Evolutionary conservation across 2,113 vertebrate genomes (phyloP), one percentile per base, ranked within the genome.

Genomic region (Paralichthys olivaceus): DNA sequence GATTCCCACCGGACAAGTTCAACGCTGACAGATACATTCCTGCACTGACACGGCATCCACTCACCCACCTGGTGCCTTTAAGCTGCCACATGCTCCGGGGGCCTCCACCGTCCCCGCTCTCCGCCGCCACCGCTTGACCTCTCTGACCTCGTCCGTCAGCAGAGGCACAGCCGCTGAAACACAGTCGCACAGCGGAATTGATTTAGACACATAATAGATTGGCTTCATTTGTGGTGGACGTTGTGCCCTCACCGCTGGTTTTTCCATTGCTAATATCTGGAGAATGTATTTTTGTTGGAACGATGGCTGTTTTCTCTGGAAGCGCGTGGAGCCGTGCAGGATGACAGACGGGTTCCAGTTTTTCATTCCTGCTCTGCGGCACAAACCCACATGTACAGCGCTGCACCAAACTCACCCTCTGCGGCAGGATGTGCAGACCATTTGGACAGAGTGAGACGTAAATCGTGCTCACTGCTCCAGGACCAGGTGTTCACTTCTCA

Each of bases 1-100:
- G 72, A 84, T 73, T 80, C 77, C 81, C 72, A 69, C 2, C 23
- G 4, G 78, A 83, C 76, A 75, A 78, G 80, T 88, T 83, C 85
- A 60, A 28, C 28, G 79, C 84, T 88, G 87, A 83, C 84, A 72
- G 61, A 79, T 3, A 61, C 82, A 87, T 89, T 91, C 85, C 81
- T 77, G 14, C 29, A 9, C 34, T 34, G 55, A 55, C 68, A 51
- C 83, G 17, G 71, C 59, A 29, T 79, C 65, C 76, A 47, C n/a
- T 61, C 72, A 72, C 57, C 80, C 88, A 89, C 80, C 88, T 81
- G 80, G 77, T 74, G 40, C 59, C 43, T 77, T 34, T 85, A 69
- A 64, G 64, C 43, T 23, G 66, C 62, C 65, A 58, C 22, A 63
- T 67, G 59, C 70, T 59, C 19, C 0, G 1, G 17, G 32, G 55